Conservation (phyloP, 1,140 invertebrate genomes). For the Chironomus tepperi region DNA sequence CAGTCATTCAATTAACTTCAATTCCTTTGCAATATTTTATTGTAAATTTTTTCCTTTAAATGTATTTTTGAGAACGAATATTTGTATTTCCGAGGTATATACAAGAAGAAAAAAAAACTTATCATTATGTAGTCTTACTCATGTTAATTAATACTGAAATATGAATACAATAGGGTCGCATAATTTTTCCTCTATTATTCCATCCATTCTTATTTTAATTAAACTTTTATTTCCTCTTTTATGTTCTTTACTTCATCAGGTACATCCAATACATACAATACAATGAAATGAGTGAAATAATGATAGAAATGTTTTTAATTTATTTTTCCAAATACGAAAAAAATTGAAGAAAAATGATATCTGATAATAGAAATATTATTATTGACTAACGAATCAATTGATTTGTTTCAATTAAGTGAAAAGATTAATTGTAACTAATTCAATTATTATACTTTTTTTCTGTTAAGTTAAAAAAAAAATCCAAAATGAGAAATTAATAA, state of each 20-base stretch:
- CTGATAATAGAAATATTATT: constrained; percentile 11
- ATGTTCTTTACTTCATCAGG: neutral
- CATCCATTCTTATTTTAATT: neutral
- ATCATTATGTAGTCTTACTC: neutral
- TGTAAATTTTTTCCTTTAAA: too few species aligned
- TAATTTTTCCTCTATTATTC: neutral
- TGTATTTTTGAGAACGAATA: too few species aligned
- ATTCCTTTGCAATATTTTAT: too few species aligned
- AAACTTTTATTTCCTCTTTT: neutral
- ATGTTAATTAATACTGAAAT: neutral
- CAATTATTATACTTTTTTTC: neutral
- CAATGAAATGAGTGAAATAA: constrained; percentile 14
- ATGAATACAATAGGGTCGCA: neutral
- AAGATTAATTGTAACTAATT: neutral
- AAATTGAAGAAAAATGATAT: neutral
- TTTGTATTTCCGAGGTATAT: neutral
- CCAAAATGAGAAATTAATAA: neutral
- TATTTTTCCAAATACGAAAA: neutral
- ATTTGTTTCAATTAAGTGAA: neutral
- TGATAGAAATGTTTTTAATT: neutral
- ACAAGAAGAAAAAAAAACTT: neutral
- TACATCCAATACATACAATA: neutral
- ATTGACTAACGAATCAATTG: neutral
- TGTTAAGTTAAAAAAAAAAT: neutral
- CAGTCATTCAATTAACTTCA: too few species aligned